phyloP scores from a whole-genome alignment of 2,888 invertebrate genomes.

The Mamestra brassicae region DNA sequence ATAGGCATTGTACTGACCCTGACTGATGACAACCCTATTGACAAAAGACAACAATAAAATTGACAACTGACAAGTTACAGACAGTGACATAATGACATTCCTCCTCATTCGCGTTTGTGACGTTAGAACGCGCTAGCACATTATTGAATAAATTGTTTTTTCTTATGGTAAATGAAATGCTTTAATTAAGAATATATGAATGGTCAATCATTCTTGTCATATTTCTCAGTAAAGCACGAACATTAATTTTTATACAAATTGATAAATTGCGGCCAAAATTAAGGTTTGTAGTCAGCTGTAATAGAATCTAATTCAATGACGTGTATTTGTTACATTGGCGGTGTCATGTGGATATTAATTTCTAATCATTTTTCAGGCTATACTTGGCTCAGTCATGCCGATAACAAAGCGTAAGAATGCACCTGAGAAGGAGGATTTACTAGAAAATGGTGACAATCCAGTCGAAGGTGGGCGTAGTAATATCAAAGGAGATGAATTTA shows the following conservation, averaged over 20 bases:
- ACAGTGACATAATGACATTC: constrained; percentile 7
- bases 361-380: constrained; percentile 74
- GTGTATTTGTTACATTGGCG: constrained; percentile 79
- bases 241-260: constrained; percentile 33
- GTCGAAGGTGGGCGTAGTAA: constrained; percentile 81
- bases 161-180: constrained; percentile 15
- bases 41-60: not conserved
- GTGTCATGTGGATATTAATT: constrained; percentile 49
- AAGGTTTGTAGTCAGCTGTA: constrained; percentile 75
- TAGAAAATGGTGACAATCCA: constrained; percentile 84
- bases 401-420: constrained; percentile 85
- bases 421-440: constrained; percentile 82
- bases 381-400: constrained; percentile 83
- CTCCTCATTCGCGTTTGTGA: constrained; percentile 25
- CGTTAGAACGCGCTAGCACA: not conserved
- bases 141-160: constrained; percentile 18
- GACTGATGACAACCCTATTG: not conserved
- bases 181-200: constrained; percentile 44
- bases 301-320: constrained; percentile 74
- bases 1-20: no score
- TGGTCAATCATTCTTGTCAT: constrained; percentile 35
- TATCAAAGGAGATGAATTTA: constrained; percentile 94
- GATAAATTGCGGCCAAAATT: constrained; percentile 76
- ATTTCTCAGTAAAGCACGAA: constrained; percentile 15
- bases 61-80: constrained; percentile 1